Base-by-base conservation (phyloP, 2,113 vertebrate genomes). In the Phrynosoma blainvillii region DNA sequence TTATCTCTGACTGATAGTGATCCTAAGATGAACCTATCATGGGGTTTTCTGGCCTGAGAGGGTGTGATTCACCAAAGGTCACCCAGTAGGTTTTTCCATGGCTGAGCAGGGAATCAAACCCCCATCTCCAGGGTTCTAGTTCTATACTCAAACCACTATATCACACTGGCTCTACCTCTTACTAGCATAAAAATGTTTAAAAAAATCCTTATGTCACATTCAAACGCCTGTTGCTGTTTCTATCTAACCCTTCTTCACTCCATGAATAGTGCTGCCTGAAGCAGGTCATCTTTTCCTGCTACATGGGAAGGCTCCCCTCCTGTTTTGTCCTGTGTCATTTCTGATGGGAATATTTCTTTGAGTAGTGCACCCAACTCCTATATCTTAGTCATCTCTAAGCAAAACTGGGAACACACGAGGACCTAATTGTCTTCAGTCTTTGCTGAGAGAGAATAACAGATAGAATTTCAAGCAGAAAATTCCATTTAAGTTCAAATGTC, bases 391-490 rank as follows among this genome's bases (percentile, higher is more conserved):
- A 66, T 71, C 86, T 89, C 79, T 90, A 89, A 84, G 80, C 21
- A 87, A 79, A 76, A 56, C 86, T 77, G 75, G 85, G 84, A 93
- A 92, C 82, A 27, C 84, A 71, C 8, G 68, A 92, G 89, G 85
- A 90, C 47, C 30, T 91, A 71, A 91, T 90, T 85, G 36, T 59
- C 4, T 81, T 92, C 84, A n/a, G 80, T 85, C 84, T 91, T 65
- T 91, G 92, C 89, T 92, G 93, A 90, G 80, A 11, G 30, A 66
- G 27, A 90, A 89, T 80, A 93, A 87, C 74, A 73, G 90, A 79
- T 92, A 92, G 91, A 87, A 77, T 93, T 95, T 93, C 89, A 94
- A 93, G 94, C 71, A 82, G 79, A 93, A 89, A 93, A 94, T 93
- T 91, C 56, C 84, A 89, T 77, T 82, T 88, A 88, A 83, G 86